phyloP scores from a whole-genome alignment of 2,888 invertebrate genomes.

The Nudaria mundana region DNA sequence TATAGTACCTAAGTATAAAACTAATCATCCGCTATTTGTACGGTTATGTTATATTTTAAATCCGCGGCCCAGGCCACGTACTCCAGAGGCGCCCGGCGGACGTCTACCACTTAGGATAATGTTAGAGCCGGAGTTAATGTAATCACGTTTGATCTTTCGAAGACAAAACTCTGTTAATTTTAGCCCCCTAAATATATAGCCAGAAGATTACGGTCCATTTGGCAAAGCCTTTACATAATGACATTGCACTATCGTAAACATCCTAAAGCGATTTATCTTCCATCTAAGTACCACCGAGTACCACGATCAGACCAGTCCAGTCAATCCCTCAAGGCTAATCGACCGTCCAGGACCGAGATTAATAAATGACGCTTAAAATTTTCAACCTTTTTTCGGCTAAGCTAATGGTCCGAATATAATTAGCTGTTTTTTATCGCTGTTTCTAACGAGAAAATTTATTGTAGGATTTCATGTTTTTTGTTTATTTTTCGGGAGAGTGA shows the following conservation, averaged over 20 bases:
- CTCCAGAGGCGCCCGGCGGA: no score
- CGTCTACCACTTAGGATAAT: no score
- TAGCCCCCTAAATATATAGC: no score
- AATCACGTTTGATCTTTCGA: no score
- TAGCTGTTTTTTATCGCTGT: slow-evolving; percentile 61
- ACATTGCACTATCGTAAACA: slow-evolving; percentile 28
- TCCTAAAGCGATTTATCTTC: slow-evolving; percentile 36
- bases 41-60: no score
- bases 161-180: neutral
- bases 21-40: no score
- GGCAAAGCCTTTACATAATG: slow-evolving; percentile 26
- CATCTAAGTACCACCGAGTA: slow-evolving; percentile 33
- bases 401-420: slow-evolving; percentile 73
- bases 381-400: slow-evolving; percentile 76
- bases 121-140: no score
- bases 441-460: slow-evolving; percentile 55
- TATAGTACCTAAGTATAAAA: no score
- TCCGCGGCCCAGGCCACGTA: no score
- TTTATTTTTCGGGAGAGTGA: slow-evolving; percentile 55
- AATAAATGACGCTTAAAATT: slow-evolving; percentile 75
- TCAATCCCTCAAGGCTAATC: slow-evolving; percentile 68
- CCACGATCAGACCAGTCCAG: slow-evolving; percentile 31
- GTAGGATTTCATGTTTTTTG: slow-evolving; percentile 45
- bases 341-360: slow-evolving; percentile 63
- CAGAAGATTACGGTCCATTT: no score